Conservation (phyloP, 2,888 invertebrate genomes). For the Caenorhabditis macrosperma region DNA sequence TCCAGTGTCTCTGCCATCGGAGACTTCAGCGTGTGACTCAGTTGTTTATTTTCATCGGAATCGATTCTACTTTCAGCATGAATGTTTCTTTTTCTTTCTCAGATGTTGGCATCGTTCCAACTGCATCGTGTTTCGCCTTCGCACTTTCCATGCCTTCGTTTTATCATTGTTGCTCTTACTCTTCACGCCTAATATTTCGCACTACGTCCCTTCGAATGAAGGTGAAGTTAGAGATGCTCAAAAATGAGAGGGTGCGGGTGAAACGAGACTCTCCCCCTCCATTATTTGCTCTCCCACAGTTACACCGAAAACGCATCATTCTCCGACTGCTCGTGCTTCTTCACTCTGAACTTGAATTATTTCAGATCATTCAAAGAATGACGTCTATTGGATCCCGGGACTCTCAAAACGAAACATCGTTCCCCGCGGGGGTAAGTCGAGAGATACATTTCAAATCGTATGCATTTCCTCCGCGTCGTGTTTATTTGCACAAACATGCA, state of each 20-base stretch:
- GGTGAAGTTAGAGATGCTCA: background rate
- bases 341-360: background rate
- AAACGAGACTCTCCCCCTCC: background rate
- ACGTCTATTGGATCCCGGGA: conserved; percentile 17
- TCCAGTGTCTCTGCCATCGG: conserved; percentile 6
- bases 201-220: background rate
- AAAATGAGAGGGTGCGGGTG: background rate
- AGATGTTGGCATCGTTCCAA: conserved; percentile 19
- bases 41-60: conserved; percentile 45
- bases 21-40: conserved; percentile 23
- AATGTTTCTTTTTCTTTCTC: background rate
- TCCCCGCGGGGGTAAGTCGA: conserved; percentile 51
- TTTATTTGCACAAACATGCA: conserved; percentile 47
- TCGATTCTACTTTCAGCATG: conserved; percentile 14
- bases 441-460: background rate
- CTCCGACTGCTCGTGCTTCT: too few species aligned
- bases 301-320: conserved; percentile 3
- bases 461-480: background rate
- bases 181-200: background rate
- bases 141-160: background rate
- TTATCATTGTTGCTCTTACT: background rate
- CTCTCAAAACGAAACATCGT: conserved; percentile 42
- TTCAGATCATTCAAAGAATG: conserved; percentile 10
- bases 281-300: conserved; percentile 17
- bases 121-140: background rate